Base-by-base conservation (phyloP, 1,140 invertebrate genomes). In the Rhyacophila brunnea region DNA sequence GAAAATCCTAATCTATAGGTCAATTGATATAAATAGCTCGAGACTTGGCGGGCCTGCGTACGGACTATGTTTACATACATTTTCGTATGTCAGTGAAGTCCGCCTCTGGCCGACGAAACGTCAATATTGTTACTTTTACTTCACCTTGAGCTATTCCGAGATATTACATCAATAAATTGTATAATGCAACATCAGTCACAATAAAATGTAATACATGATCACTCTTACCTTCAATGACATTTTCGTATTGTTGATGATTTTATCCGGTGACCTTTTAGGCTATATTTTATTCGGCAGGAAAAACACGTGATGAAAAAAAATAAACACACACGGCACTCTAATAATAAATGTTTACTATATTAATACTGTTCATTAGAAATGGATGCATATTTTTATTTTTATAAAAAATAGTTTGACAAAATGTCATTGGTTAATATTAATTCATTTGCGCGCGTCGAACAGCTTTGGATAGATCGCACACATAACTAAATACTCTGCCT, bases 211-310 rank as follows among this genome's bases (percentile, higher is more conserved):
- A 28, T 5, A 5, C 3, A 28, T 3, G 9, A 28, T 5, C 9
- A 28, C 23, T 28, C 23, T 28, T 58, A 64, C 62, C 62, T 64
- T 64, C 32, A 64, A 34, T 55, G 62, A 64, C 62, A 64, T 64
- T 35, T 62, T 32, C 6, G 2, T 43, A 20, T 20, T 46, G 14
- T 20, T 18, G 34, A 23, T 45, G 34, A 23, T 45, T 56, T 28
- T 28, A 28, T 28, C 23, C 23, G 23, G 23, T 28, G 23, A 28
- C 23, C 23, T 28, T 28, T 28, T 28, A 28, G 23, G 23, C 23
- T 28, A 28, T 28, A 28, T 28, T 28, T 15, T 45, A 28, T 28
- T 40, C 38, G 3, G 38, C 38, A 40, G 11, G 3, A n/a, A 13
- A 6, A 13, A 40, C 38, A 40, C 38, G 38, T 40, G 38, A 28